Percentiles rank a stretch among this genome's conserved stretches.
Conservation (phyloP, 2,113 vertebrate species). For the Calonectris borealis region DNA sequence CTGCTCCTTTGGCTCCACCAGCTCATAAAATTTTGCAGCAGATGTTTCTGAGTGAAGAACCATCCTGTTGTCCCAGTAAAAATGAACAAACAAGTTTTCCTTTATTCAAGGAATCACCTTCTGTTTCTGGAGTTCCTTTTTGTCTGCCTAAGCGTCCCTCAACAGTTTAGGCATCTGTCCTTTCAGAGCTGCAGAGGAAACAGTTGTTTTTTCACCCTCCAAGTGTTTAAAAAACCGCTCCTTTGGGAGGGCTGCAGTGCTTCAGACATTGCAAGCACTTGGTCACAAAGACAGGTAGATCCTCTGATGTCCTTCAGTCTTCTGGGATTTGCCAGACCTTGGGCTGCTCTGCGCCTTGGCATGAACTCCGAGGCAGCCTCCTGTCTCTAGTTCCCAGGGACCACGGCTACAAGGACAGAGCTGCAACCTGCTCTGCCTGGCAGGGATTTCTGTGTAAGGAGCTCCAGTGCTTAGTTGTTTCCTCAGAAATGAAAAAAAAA, state of each 20-base stretch:
- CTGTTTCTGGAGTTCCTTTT: background rate
- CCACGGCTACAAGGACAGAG: rapidly evolving
- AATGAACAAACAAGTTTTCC: background rate
- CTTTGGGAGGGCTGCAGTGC: background rate
- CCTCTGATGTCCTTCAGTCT: background rate
- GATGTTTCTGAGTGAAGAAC: background rate
- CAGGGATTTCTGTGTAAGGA: background rate
- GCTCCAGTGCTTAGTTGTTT: background rate
- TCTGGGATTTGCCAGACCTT: background rate
- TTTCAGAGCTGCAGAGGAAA: background rate
- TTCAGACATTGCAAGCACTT: background rate
- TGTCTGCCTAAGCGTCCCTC: background rate
- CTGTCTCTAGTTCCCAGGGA: background rate
- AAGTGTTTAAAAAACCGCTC: background rate
- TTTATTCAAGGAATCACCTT: background rate
- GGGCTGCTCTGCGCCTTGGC: background rate
- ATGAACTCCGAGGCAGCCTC: background rate
- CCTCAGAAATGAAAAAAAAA: background rate
- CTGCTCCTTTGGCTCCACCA: background rate
- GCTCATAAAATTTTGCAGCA: background rate
- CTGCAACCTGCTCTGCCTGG: background rate
- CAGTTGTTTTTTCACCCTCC: background rate
- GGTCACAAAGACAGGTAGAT: background rate
- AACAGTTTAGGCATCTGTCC: background rate
- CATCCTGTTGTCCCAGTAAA: background rate